Evolutionary conservation across 92 coral and sea anemone genomes (phyloP).

Genomic region (Nematostella vectensis): DNA sequence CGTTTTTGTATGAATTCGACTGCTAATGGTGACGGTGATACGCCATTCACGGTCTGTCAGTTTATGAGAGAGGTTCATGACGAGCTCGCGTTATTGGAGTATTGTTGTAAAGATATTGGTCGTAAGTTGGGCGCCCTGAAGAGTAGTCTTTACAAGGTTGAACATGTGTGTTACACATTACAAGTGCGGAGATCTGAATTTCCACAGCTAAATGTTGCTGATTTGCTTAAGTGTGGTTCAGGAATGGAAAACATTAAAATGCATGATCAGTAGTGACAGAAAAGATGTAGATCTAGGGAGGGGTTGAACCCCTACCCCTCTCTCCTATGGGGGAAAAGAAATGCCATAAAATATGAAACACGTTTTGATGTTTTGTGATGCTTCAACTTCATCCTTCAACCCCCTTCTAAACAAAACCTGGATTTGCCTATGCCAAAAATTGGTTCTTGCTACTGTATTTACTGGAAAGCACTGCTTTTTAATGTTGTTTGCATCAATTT

Average conservation of each 20-base stretch:
- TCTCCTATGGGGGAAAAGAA: too few relatives aligned
- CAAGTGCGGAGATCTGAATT: constrained; percentile 91
- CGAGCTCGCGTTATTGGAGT: constrained; percentile 57
- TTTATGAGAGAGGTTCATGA: constrained; percentile 67
- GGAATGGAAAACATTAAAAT: constrained; percentile 14
- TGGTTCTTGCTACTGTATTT: too few relatives aligned
- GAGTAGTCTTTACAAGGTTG: constrained; percentile 78
- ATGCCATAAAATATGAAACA: too few relatives aligned
- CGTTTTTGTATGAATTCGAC: constrained; percentile 86
- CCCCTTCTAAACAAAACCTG: too few relatives aligned
- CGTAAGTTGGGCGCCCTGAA: constrained; percentile 68
- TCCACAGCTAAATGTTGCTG: constrained; percentile 75
- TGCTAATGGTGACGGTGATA: constrained; percentile 67
- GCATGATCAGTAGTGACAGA: not conserved
- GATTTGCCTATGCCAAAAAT: too few relatives aligned
- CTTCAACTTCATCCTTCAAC: too few relatives aligned
- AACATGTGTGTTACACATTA: constrained; percentile 76
- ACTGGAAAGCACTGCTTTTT: too few relatives aligned
- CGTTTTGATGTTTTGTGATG: too few relatives aligned
- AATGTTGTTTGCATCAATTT: too few relatives aligned
- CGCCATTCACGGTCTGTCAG: constrained; percentile 68
- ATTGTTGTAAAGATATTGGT: constrained; percentile 48
- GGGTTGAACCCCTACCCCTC: too few relatives aligned
- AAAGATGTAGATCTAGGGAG: not conserved
- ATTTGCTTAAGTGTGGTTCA: constrained; percentile 27